Evolutionary conservation across 1,140 invertebrate genomes (phyloP).

Genomic region (Procambarus virginalis): DNA sequence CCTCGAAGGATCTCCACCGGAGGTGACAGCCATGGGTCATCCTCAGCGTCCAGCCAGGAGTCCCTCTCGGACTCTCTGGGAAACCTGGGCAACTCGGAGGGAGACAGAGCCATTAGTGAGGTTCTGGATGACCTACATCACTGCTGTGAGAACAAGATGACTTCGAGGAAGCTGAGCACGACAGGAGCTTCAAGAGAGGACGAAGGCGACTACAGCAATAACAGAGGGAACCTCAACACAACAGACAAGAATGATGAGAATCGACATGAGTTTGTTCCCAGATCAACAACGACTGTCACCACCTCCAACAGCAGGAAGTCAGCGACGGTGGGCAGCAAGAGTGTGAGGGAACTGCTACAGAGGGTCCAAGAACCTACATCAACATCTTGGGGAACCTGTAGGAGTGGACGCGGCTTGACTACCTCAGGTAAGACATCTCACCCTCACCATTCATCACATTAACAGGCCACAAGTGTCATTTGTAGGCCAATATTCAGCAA

Average conservation of each 20-base stretch:
- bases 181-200: not conserved
- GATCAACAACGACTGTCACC: not conserved
- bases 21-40: conserved; percentile 42
- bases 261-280: not conserved
- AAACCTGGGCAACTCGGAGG: not conserved
- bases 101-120: not conserved
- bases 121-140: not conserved
- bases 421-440: conserved; percentile 27
- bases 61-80: conserved; percentile 29
- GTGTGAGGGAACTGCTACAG: conserved; percentile 33
- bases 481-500: too few species aligned
- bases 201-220: not conserved
- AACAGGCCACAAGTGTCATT: too few species aligned
- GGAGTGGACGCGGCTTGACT: conserved; percentile 38
- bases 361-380: conserved; percentile 31
- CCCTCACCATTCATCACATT: not conserved
- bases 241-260: not conserved
- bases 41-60: conserved; percentile 41
- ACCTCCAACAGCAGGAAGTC: not conserved
- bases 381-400: conserved; percentile 50
- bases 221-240: not conserved
- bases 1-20: not conserved
- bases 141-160: not conserved
- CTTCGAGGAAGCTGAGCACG: not conserved
- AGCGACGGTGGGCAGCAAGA: not conserved